A percentile compares a stretch with the other conserved stretches of the same genome.
phyloP scores from a whole-genome alignment of 2,113 vertebrate genomes.

The Tenrec ecaudatus region DNA sequence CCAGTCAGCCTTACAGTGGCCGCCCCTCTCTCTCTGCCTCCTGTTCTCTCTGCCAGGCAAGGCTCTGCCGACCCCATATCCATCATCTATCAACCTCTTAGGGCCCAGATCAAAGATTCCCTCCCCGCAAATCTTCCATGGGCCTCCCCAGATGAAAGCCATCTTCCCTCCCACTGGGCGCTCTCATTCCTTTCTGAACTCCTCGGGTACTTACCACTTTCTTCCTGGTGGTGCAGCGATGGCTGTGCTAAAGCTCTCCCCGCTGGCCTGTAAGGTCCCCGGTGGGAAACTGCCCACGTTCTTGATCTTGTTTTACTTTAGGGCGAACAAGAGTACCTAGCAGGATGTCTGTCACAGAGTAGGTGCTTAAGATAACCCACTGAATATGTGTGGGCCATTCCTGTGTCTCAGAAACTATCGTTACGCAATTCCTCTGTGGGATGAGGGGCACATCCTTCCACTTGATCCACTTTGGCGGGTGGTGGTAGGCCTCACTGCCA shows the following conservation, averaged over 20 bases:
- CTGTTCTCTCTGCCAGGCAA: not conserved
- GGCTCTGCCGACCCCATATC: not conserved
- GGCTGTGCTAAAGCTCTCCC: not conserved
- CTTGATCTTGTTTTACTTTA: not conserved
- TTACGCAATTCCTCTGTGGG: conserved; percentile 1
- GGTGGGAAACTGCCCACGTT: not conserved
- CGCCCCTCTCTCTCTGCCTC: not conserved
- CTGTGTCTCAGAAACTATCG: not conserved
- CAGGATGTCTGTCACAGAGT: not conserved
- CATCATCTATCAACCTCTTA: not conserved
- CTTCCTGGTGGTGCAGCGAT: not conserved
- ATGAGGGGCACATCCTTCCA: not conserved
- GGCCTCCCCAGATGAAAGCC: not conserved
- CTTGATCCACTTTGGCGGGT: not conserved
- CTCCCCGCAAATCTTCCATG: not conserved
- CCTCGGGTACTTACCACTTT: not conserved
- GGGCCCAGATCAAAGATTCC: not conserved
- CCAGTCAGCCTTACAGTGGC: not conserved
- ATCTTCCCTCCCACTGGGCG: not conserved
- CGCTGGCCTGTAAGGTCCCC: not conserved
- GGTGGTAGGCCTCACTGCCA: not conserved
- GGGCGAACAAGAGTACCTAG: not conserved
- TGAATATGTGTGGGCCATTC: not conserved
- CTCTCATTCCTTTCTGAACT: not conserved
- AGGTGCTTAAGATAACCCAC: conserved; percentile 9